phyloP scores from a whole-genome alignment of 37 sponge, comb jelly and placozoan genomes.

The Spongilla lacustris region DNA sequence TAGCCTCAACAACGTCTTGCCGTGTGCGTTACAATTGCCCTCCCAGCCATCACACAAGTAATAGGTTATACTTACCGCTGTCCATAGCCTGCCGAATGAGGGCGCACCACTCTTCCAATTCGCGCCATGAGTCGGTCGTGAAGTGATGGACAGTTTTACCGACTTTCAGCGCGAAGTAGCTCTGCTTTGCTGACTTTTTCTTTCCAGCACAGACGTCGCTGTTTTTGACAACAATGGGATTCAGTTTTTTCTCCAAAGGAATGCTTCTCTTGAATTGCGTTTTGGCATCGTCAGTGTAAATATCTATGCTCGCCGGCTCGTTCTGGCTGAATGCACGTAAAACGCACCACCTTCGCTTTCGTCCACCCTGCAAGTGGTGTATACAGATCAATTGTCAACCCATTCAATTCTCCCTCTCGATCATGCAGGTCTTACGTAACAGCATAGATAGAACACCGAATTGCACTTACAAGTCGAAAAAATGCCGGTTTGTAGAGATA shows the following conservation, averaged over 20 bases:
- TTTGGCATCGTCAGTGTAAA: slow-evolving; percentile 71
- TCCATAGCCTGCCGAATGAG: slow-evolving; percentile 67
- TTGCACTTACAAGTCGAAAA: slow-evolving; percentile 58
- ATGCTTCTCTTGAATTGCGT: slow-evolving; percentile 61
- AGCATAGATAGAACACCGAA: not conserved
- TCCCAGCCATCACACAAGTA: not conserved
- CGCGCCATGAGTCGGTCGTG: slow-evolving; percentile 51
- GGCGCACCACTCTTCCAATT: slow-evolving; percentile 64
- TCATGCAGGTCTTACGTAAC: not conserved
- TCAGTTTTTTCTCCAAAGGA: slow-evolving; percentile 41
- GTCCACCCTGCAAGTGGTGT: slow-evolving; percentile 41
- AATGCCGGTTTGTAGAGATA: slow-evolving; percentile 64
- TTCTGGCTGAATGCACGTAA: slow-evolving; percentile 35
- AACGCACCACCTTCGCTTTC: slow-evolving; percentile 67
- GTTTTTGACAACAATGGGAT: slow-evolving; percentile 56
- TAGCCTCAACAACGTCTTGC: not conserved
- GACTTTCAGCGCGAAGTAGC: slow-evolving; percentile 51
- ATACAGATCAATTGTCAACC: not conserved
- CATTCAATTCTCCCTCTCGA: not conserved
- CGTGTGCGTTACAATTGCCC: not conserved
- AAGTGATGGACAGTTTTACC: slow-evolving; percentile 64
- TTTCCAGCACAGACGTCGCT: slow-evolving; percentile 21
- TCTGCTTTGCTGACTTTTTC: slow-evolving; percentile 9
- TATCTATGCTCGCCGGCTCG: slow-evolving; percentile 63
- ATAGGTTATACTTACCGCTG: slow-evolving; percentile 18